These are phyloP conservation scores for Tanytarsus gracilentus DNA, from an alignment of 2,888 invertebrate genomes.

Conservation along the genomic window DNA sequence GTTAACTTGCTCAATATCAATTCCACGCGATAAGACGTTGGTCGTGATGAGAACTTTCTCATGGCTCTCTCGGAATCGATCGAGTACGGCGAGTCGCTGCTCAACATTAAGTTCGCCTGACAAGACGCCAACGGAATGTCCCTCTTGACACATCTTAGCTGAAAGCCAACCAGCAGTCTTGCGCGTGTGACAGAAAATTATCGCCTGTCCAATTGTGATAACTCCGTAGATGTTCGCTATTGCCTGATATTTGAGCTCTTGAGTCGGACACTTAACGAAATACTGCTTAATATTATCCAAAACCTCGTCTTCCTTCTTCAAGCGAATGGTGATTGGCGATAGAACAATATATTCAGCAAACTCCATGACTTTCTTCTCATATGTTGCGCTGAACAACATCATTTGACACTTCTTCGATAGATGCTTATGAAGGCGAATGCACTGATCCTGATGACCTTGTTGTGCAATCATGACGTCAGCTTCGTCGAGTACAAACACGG, in stretches of 20 bases:
- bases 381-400: slow-evolving; percentile 98
- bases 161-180: slow-evolving; percentile 82
- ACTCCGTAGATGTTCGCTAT: slow-evolving; percentile 94
- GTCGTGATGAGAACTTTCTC: slow-evolving; percentile 95
- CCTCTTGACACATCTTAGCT: slow-evolving; percentile 80
- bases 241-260: slow-evolving; percentile 85
- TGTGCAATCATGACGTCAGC: slow-evolving; percentile 99
- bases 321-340: slow-evolving; percentile 79
- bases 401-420: slow-evolving; percentile 66
- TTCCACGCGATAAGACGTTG: slow-evolving; percentile 78
- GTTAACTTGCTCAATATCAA: slow-evolving; percentile 96
- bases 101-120: slow-evolving; percentile 90
- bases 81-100: slow-evolving; percentile 83
- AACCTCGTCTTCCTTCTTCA: slow-evolving; percentile 87
- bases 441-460: slow-evolving; percentile 96
- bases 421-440: slow-evolving; percentile 87
- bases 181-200: slow-evolving; percentile 94
- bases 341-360: slow-evolving; percentile 92
- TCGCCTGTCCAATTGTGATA: slow-evolving; percentile 93
- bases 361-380: slow-evolving; percentile 85
- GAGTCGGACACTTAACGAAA: slow-evolving; percentile 77
- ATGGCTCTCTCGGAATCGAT: slow-evolving; percentile 81
- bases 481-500: slow-evolving; percentile 96
- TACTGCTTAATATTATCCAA: slow-evolving; percentile 96
- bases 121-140: slow-evolving; percentile 87